phyloP scores from a whole-genome alignment of 2,888 invertebrate genomes.

The Sphaerophoria rueppellii region DNA sequence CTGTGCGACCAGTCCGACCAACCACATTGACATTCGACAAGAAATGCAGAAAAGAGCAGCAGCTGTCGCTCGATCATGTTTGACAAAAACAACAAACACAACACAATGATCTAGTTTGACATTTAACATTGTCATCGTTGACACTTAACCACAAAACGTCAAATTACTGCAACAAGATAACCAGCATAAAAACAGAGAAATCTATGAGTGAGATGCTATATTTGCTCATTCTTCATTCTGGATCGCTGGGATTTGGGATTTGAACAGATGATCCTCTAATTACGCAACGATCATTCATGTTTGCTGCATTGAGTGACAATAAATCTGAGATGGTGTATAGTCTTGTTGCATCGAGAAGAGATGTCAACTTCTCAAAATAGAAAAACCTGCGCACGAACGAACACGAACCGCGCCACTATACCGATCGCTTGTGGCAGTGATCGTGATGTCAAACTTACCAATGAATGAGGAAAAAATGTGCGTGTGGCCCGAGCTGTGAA shows the following conservation, averaged over 20 bases:
- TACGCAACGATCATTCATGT: slow-evolving; percentile 74
- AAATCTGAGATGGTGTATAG: slow-evolving; percentile 46
- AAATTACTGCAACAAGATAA: slow-evolving; percentile 39
- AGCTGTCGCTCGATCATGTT: slow-evolving; percentile 69
- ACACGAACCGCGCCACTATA: neutral
- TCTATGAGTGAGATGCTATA: slow-evolving; percentile 60
- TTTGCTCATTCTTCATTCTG: slow-evolving; percentile 70
- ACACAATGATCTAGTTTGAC: slow-evolving; percentile 78
- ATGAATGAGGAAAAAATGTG: slow-evolving; percentile 70
- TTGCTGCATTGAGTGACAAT: slow-evolving; percentile 62
- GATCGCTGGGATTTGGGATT: slow-evolving; percentile 10
- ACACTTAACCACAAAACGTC: slow-evolving; percentile 80
- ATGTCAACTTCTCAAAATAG: slow-evolving; percentile 67
- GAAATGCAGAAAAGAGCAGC: slow-evolving; percentile 39
- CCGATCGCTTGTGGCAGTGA: slow-evolving; percentile 26
- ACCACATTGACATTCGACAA: slow-evolving; percentile 32
- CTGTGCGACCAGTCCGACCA: slow-evolving; percentile 7
- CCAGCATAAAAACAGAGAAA: slow-evolving; percentile 12
- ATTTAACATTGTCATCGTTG: slow-evolving; percentile 81
- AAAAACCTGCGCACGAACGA: slow-evolving; percentile 43
- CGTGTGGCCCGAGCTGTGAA: slow-evolving; percentile 59
- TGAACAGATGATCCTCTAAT: slow-evolving; percentile 72
- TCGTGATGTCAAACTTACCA: slow-evolving; percentile 67
- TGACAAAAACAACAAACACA: slow-evolving; percentile 38
- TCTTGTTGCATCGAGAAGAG: slow-evolving; percentile 32